Evolutionary conservation across 2,113 vertebrate genomes (phyloP), one percentile per base, ranked within the genome.

Genomic region (Lipotes vexillifer): DNA sequence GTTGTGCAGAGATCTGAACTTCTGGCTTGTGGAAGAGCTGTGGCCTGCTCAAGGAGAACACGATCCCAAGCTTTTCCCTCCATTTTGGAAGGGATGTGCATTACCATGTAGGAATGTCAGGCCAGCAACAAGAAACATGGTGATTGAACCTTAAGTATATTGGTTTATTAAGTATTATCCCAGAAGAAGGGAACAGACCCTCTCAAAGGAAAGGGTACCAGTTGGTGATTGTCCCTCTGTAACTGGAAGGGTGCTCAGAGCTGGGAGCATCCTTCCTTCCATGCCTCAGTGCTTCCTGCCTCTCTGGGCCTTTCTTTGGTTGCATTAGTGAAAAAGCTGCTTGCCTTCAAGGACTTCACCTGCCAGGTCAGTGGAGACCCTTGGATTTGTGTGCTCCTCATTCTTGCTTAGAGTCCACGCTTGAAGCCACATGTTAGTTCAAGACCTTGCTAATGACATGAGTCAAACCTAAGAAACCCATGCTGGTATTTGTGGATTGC

Each of bases 81-180:
- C 20, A 8, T 13, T 17, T 2, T 27, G 63, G 33, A 69, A 75
- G 36, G 9, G 2, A 41, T 14, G 1, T 13, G 5, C 4, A 0
- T 14, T 8, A 14, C 52, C 27, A 0, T 12, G 6, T 52, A 29
- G 78, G 20, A 85, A 71, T 17, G 29, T 66, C 31, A 27, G 92
- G 9, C 5, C 29, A 66, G 36, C 3, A 65, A 7, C n/a, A 59
- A 57, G 33, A 5, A 75, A 49, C 5, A 1, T n/a, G 52, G 33
- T 17, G 15, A 23, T 2, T 49, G 72, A 80, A 63, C 3, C 18
- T 68, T 8, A 57, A 18, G 33, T 13, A 12, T 29, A 12, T 1
- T n/a, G 41, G 23, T 33, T 36, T 90, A 31, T 2, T 20, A 10
- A 71, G 21, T 23, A 11, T 5, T 10, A 41, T 36, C 8, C 15